Conservation (phyloP, 2,888 invertebrate species). For the Brachypterus glaber region DNA sequence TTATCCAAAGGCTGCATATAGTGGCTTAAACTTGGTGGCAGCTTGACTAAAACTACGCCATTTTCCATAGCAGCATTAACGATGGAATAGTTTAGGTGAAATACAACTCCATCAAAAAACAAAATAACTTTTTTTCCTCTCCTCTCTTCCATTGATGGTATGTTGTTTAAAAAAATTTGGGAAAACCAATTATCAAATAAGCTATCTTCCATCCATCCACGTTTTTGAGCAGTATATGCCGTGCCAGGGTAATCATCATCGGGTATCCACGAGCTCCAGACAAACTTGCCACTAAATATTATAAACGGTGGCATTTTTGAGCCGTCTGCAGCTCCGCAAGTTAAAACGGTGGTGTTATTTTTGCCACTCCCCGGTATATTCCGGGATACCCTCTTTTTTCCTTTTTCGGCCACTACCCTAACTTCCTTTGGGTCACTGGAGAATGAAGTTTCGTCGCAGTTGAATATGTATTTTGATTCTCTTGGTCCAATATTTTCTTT, state of each 20-base stretch:
- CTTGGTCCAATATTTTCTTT: too few species aligned
- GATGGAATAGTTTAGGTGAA: conserved; percentile 11
- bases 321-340: too few species aligned
- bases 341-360: too few species aligned
- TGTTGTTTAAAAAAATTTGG: conserved; percentile 1
- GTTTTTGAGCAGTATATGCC: conserved; percentile 13
- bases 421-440: too few species aligned
- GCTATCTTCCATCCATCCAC: conserved; percentile 12
- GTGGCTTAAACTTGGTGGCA: conserved; percentile 11
- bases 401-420: too few species aligned
- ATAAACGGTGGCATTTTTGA: too few species aligned
- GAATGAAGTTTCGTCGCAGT: too few species aligned
- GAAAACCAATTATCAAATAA: conserved; percentile 13
- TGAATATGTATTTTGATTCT: too few species aligned
- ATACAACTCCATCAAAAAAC: conserved; percentile 10
- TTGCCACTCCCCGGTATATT: too few species aligned
- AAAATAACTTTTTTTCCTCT: conserved; percentile 10
- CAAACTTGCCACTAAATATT: too few species aligned
- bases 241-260: conserved; percentile 12
- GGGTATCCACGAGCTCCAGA: conserved; percentile 13
- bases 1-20: conserved; percentile 13
- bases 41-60: conserved; percentile 12
- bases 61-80: conserved; percentile 13
- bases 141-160: conserved; percentile 5
- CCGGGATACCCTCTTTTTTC: too few species aligned